Conservation (phyloP, 2,113 vertebrate species). For the Willisornis vidua region DNA sequence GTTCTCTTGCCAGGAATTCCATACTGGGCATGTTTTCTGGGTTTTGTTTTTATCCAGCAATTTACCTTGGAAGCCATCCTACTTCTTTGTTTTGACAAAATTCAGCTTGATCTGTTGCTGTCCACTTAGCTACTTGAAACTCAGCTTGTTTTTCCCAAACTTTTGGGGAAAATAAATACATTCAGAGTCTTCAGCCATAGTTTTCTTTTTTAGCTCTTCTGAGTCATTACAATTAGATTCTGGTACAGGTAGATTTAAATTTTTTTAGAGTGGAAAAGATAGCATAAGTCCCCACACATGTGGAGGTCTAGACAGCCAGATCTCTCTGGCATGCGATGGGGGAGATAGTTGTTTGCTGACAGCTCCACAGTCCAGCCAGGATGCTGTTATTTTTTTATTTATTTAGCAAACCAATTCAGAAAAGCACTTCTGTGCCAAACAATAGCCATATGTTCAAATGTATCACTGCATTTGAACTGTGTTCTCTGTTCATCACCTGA, state of each 20-base stretch:
- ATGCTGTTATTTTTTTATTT: background rate
- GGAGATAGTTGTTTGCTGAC: background rate
- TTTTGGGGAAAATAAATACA: background rate
- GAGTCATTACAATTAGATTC: background rate
- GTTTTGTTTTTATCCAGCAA: background rate
- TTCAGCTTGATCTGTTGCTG: background rate
- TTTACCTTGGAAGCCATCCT: conserved; percentile 40
- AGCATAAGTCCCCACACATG: background rate
- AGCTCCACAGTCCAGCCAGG: background rate
- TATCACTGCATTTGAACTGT: background rate
- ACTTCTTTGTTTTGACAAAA: conserved; percentile 29
- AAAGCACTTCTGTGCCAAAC: background rate
- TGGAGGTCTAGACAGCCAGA: background rate
- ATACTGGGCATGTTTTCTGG: background rate
- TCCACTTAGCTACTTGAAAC: background rate
- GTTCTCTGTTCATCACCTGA: background rate
- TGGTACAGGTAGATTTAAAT: background rate
- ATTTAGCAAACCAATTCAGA: background rate
- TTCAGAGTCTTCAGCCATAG: background rate
- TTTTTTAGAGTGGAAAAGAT: background rate
- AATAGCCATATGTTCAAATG: conserved; percentile 2
- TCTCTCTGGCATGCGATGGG: background rate
- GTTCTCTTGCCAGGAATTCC: background rate
- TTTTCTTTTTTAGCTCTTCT: conserved; percentile 16
- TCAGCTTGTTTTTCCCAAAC: conserved; percentile 6